Base-by-base conservation (phyloP, 1,140 invertebrate species). In the Drosophila teissieri region DNA sequence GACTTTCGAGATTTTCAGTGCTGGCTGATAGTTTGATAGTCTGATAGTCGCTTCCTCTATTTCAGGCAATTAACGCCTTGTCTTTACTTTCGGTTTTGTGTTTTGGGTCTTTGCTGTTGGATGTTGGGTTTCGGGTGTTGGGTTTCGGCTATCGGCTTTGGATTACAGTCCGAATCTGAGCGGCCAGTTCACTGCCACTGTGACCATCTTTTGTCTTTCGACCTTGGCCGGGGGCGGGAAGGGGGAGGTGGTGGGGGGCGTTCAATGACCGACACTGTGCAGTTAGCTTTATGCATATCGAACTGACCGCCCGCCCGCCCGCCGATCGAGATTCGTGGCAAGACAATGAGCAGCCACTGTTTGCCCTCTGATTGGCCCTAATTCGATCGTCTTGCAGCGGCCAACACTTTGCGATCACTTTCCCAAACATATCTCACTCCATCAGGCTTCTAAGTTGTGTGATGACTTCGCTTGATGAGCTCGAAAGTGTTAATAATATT, bases 251-350 rank as follows among this genome's bases (percentile, higher is more conserved):
- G 22, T 15, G 46, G 48, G n/a, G 27, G 24, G 14, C 80, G 80
- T 82, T 82, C 80, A 82, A 83, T 82, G 80, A 82, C 80, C 80
- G 80, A 34, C 80, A 83, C 74, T 83, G 80, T 79, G 69, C 64
- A 68, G 45, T 65, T 67, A 67, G 45, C 62, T 65, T n/a, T 52
- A 65, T 65, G 60, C 46, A 65, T 65, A 65, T 68, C 56, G 52
- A 70, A 19, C 19, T 2, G 19, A 57, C 64, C 68, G 52, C 65
- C 68, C 19, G 19, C 70, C 64, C 68, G 52, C 65, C 68, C 57
- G 31, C 36, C 67, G 63, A 69, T 56, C 67, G 67, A 69, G 65
- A 70, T 56, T 40, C 46, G 14, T 22, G 17, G 22, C 11, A 7
- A 24, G 14, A 72, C 68, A 72, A 70, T 57, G 68, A 48, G 36